These are phyloP conservation scores for Eucera pruinosa DNA, from an alignment of 2,888 invertebrate species.

Conservation along the genomic window DNA sequence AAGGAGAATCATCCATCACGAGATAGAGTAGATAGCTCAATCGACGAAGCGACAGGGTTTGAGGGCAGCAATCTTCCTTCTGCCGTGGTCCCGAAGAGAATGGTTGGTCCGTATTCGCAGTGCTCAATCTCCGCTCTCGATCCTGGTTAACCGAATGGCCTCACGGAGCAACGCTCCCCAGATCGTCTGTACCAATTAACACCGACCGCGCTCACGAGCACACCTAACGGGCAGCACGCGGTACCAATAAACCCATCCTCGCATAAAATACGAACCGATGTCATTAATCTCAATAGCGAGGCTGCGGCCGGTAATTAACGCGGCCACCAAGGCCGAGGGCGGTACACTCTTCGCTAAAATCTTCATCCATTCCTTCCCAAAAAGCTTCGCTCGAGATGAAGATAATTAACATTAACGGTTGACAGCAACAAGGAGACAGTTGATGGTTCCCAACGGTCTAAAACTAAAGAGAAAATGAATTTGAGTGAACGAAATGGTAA, in stretches of 20 bases:
- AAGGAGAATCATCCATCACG: not conserved
- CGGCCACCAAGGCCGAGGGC: constrained; percentile 59
- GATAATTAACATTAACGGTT: not conserved
- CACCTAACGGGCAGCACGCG: constrained; percentile 47
- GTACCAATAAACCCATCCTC: constrained; percentile 69
- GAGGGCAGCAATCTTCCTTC: not conserved
- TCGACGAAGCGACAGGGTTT: constrained; percentile 5
- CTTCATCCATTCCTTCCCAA: too few species aligned
- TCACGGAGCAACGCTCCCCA: constrained; percentile 25
- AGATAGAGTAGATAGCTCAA: not conserved
- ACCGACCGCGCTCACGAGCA: constrained; percentile 55
- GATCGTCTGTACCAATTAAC: constrained; percentile 72
- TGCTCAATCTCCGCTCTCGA: constrained; percentile 38
- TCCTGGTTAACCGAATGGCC: constrained; percentile 38
- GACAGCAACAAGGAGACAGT: too few species aligned
- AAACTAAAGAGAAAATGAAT: too few species aligned
- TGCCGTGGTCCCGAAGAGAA: not conserved
- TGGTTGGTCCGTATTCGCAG: not conserved
- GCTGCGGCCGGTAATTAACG: constrained; percentile 67
- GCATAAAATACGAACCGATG: constrained; percentile 67
- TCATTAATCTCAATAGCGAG: constrained; percentile 73
- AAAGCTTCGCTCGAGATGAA: too few species aligned
- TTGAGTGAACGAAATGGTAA: too few species aligned
- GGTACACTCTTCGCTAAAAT: constrained; percentile 55
- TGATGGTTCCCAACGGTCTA: too few species aligned